Evolutionary conservation across 1,140 invertebrate genomes (phyloP), one percentile per base, ranked within the genome.

Genomic region (Pseudachorutes palmiensis): DNA sequence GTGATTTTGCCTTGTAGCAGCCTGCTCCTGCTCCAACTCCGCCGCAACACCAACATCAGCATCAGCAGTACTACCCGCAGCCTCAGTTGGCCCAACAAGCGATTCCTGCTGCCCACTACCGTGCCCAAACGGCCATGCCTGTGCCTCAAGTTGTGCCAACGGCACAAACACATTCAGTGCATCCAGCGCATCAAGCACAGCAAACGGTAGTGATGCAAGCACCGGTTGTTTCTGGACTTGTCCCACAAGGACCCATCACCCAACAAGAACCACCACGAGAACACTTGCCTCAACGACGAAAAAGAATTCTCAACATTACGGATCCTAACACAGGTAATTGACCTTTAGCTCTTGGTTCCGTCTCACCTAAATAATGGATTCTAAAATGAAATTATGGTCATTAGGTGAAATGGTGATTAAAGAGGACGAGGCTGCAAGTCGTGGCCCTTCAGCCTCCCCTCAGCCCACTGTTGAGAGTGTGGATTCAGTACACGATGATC

Each of bases 261-360:
- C 58, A 3, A 9, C 29, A 26, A 29, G 12, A 9, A 60, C 9
- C 9, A 9, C 24, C 26, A 3, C 58, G 58, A 31, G 58, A 28
- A 60, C 58, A 26, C 3, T 24, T 14, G 31, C 58, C 30, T 26
- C 51, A 9, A 22, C 51, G 51, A 12, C 51, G 24, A 22, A 55
- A 26, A 55, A 55, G 51, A 24, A 22, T 55, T 26, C 24, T 55
- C 14, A 12, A 55, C 3, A 55, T 55, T 24, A 16, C 24, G 24
- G 24, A 55, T 26, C 51, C 51, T 28, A 68, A 9, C 26, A 64
- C 66, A 29, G 62, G 66, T 68, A 45, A 58, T 14, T 12, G 9
- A 45, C 36, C 36, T 45, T 45, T 45, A n/a, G n/a, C n/a, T n/a
- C n/a, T n/a, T n/a, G n/a, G n/a, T n/a, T n/a, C n/a, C n/a, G n/a